phyloP scores from a whole-genome alignment of 2,888 invertebrate genomes.

The Spialia ferax region DNA sequence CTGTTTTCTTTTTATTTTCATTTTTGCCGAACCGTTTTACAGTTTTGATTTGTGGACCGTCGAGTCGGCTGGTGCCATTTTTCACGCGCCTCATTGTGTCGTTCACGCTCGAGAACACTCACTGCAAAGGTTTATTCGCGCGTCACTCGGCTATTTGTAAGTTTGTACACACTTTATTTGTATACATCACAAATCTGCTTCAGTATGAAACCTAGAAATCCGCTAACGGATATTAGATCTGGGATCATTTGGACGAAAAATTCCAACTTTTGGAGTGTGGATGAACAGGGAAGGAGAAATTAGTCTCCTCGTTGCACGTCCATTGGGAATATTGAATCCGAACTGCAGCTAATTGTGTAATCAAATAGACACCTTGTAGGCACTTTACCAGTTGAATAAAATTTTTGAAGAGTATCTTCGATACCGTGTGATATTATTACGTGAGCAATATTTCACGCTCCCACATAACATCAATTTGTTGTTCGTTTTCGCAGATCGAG shows the following conservation, averaged over 20 bases:
- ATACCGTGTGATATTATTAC: not conserved
- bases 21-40: constrained; percentile 64
- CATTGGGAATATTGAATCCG: too few species aligned
- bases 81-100: constrained; percentile 75
- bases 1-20: constrained; percentile 61
- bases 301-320: too few species aligned
- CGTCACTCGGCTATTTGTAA: constrained; percentile 62
- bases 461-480: not conserved
- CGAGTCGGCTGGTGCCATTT: constrained; percentile 67
- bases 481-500: constrained; percentile 11
- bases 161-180: constrained; percentile 49
- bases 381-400: not conserved
- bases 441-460: not conserved
- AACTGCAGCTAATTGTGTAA: too few species aligned
- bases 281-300: too few species aligned
- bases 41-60: constrained; percentile 77
- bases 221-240: too few species aligned
- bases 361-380: too few species aligned
- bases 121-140: constrained; percentile 60
- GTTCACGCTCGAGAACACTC: constrained; percentile 63
- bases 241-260: too few species aligned
- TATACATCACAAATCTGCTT: not conserved
- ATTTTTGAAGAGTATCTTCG: not conserved
- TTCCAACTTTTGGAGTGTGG: too few species aligned
- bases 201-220: too few species aligned